These are phyloP conservation scores for Phortica variegata DNA, from an alignment of 1,140 invertebrate genomes.

Conservation along the genomic window DNA sequence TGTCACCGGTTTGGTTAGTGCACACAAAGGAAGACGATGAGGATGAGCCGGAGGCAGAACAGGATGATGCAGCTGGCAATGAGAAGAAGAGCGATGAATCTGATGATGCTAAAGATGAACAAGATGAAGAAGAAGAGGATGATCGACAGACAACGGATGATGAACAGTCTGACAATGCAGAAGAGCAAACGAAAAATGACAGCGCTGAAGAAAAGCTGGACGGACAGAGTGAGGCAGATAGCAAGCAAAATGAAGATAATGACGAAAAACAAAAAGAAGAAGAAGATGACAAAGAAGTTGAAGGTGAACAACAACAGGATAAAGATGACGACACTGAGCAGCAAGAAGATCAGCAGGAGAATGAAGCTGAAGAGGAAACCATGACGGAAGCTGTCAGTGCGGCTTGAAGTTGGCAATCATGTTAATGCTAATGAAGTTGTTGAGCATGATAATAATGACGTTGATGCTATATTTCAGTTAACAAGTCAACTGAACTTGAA, in stretches of 20 bases:
- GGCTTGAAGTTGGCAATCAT: no score
- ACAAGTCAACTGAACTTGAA: no score
- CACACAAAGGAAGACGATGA: neutral
- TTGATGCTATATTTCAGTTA: no score
- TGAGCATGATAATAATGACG: no score
- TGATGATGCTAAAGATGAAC: neutral
- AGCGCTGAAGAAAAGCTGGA: no score
- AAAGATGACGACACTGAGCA: neutral
- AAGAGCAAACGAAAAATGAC: neutral
- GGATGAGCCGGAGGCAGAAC: neutral
- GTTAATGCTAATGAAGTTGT: no score
- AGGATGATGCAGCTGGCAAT: neutral
- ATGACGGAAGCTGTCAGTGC: no score
- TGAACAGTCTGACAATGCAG: neutral
- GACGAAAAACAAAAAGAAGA: neutral
- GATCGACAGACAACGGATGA: neutral
- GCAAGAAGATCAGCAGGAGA: no score
- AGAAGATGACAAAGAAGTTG: neutral
- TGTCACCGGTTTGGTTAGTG: no score
- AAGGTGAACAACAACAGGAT: neutral
- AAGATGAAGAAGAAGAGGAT: constrained; percentile 5
- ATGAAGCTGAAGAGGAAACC: no score
- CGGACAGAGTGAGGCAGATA: no score
- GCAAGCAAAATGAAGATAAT: no score
- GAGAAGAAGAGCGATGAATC: neutral